Base-by-base conservation (phyloP, 2,797 vertebrate genomes). In the Tachyglossus aculeatus region DNA sequence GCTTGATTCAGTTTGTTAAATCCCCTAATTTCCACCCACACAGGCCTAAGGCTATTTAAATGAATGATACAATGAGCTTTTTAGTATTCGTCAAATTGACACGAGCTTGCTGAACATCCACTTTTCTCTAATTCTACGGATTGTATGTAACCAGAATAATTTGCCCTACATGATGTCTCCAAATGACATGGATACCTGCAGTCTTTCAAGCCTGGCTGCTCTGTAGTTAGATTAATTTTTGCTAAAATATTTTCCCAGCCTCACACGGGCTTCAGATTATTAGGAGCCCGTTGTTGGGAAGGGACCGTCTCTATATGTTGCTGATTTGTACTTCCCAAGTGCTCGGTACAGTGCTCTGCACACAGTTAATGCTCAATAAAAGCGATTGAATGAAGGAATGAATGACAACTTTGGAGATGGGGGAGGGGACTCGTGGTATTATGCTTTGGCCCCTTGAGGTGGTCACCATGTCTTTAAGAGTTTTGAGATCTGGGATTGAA, bases 161-260 rank as follows among this genome's bases (percentile, higher is more conserved):
- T 80, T 74, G 66, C 55, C 43, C 57, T 50, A 24, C 12, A 25
- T 36, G 56, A 56, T 54, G 25, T 62, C 71, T 74, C 57, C 57
- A 74, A 78, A 79, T 39, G 73, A 76, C 67, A 54, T 0, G 21
- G 71, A 79, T 56, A 82, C 22, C 33, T 9, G 60, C 2, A 61
- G 40, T 72, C 66, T 84, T 86, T 76, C 36, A 55, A 77, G 74
- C 58, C 33, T 68, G 74, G 57, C 71, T 78, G 65, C 59, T 78
- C 66, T 81, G 34, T 59, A 60, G 70, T 64, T 77, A n/a, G 63
- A 70, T 78, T 82, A 68, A 74, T 48, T 82, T 80, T 77, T 64
- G 78, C 44, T 65, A 80, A 78, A 85, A 68, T 0, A 21, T 67
- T 75, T 81, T 62, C 62, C 55, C 21, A 51, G 64, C 60, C 74